These are phyloP conservation scores for Aphelocoma californica DNA, from an alignment of 2,797 vertebrate species.

Conservation along the genomic window DNA sequence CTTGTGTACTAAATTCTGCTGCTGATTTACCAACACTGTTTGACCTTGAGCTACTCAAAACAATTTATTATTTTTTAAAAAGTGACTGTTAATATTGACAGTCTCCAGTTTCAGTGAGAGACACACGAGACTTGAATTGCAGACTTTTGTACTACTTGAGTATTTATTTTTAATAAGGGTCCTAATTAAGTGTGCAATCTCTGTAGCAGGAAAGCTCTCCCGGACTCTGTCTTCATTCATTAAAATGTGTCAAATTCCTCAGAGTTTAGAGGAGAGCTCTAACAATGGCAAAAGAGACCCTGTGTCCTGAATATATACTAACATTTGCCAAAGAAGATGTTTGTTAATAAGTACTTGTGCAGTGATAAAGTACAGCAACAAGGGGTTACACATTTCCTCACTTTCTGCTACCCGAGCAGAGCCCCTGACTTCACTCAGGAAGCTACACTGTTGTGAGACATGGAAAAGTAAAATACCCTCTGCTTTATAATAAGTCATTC, in stretches of 20 bases:
- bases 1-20: conserved; percentile 5
- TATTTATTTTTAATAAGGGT: conserved; percentile 64
- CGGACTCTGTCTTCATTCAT: conserved; percentile 61
- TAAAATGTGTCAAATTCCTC: conserved; percentile 68
- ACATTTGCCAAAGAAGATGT: neutral
- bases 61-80: neutral
- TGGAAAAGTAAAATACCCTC: conserved; percentile 42
- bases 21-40: neutral
- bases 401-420: neutral
- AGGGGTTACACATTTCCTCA: conserved; percentile 17
- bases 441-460: conserved; percentile 43
- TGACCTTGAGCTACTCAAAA: conserved; percentile 2
- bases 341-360: conserved; percentile 20
- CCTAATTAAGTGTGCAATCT: conserved; percentile 56
- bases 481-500: conserved; percentile 56
- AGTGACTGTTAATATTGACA: neutral
- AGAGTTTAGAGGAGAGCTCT: conserved; percentile 45
- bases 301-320: neutral
- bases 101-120: neutral
- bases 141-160: conserved; percentile 5
- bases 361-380: neutral
- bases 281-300: conserved; percentile 39
- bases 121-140: neutral
- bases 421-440: conserved; percentile 29
- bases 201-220: conserved; percentile 57